Evolutionary conservation across 1,140 invertebrate genomes (phyloP).

Genomic region (Meteorus sp.): DNA sequence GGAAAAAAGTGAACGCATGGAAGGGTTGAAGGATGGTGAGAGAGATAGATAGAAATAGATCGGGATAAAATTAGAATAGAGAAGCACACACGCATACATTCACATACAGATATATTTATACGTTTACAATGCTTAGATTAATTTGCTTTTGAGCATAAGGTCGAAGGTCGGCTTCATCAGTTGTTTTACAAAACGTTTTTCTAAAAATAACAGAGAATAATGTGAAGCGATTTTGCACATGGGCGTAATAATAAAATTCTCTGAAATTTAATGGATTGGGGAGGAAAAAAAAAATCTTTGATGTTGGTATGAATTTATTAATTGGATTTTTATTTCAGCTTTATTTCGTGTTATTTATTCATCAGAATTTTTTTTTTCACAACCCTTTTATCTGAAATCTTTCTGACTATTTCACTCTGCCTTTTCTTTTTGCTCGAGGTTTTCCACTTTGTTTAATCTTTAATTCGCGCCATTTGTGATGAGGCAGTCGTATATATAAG

Average conservation of each 20-base stretch:
- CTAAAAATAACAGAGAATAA: too few species aligned
- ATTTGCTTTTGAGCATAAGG: constrained; percentile 48
- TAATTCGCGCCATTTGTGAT: constrained; percentile 27
- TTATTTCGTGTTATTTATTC: too few species aligned
- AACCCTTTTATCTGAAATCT: neutral
- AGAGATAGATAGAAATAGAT: constrained; percentile 39
- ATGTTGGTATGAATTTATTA: too few species aligned
- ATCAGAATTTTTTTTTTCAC: too few species aligned
- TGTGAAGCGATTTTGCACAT: too few species aligned
- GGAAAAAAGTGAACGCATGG: constrained; percentile 37
- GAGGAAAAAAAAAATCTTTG: too few species aligned
- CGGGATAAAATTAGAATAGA: constrained; percentile 49
- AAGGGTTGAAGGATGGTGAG: constrained; percentile 31
- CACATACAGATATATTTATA: constrained; percentile 38
- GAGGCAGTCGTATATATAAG: constrained; percentile 7
- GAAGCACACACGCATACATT: constrained; percentile 24
- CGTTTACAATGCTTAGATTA: constrained; percentile 53
- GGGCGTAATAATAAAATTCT: neutral
- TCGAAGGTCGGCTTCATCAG: constrained; percentile 32
- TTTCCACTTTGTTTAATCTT: constrained; percentile 30
- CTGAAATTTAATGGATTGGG: neutral
- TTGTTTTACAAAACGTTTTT: constrained; percentile 26
- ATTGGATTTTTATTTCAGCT: neutral
- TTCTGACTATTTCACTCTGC: neutral
- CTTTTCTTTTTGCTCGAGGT: neutral